phyloP scores from a whole-genome alignment of 1,140 invertebrate genomes.

The Heliconius hewitsoni region DNA sequence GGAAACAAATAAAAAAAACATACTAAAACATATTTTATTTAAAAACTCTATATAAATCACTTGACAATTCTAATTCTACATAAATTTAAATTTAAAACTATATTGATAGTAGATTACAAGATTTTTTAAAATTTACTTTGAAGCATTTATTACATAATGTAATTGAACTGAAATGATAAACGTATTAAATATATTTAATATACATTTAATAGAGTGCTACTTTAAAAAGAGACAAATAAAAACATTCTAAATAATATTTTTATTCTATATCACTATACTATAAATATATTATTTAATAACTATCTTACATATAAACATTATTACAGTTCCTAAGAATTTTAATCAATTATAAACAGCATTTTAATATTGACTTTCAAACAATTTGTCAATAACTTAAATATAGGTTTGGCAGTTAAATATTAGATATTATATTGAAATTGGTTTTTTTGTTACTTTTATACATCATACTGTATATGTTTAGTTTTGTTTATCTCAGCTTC shows the following conservation, averaged over 20 bases:
- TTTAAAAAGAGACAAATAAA: not conserved
- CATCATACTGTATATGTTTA: not conserved
- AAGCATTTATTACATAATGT: not conserved
- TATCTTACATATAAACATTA: conserved; percentile 9
- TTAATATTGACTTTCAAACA: not conserved
- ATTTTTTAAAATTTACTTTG: not conserved
- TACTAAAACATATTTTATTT: conserved; percentile 4
- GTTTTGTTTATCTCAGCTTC: too few species aligned
- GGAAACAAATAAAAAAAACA: not conserved
- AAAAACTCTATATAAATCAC: conserved; percentile 12
- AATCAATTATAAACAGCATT: not conserved
- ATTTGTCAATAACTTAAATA: not conserved
- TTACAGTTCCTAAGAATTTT: not conserved
- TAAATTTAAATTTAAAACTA: not conserved
- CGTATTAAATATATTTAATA: not conserved
- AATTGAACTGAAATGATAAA: not conserved
- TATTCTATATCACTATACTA: not conserved
- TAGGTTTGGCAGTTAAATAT: conserved; percentile 7
- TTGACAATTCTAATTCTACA: not conserved
- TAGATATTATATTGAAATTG: not conserved
- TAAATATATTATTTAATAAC: not conserved
- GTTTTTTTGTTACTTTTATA: not conserved
- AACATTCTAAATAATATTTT: not conserved
- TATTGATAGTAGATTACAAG: not conserved
- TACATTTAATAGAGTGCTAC: not conserved